Evolutionary conservation across 2,888 invertebrate genomes (phyloP), one percentile per base, ranked within the genome.

Genomic region (Dasysyrphus albostriatus): DNA sequence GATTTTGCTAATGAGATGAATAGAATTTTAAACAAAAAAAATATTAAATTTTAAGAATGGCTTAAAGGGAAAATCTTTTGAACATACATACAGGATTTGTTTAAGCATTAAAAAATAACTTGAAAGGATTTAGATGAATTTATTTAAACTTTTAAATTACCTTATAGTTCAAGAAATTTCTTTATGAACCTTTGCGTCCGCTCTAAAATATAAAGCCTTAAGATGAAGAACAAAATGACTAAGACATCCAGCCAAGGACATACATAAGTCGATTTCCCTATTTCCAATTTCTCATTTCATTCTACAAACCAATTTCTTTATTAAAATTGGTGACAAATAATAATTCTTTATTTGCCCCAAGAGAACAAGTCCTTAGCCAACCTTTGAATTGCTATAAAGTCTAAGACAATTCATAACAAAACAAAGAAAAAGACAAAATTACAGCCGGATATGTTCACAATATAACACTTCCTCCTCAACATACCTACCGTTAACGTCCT

Each of bases 361-460:
- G 59, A 44, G 44, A 42, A 77, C 77, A 67, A n/a, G n/a, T n/a
- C 72, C 42, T 59, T 32, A 34, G 63, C 42, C 42, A 34, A 42
- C 24, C 24, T 3, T 39, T 24, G 2, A 24, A 72, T 32, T 72
- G 69, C 58, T 54, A n/a, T n/a, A 6, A 32, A 24, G 47, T 63
- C 63, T 65, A 32, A 49, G 58, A 49, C 47, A 44, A 47, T 42
- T 19, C 56, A 70, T 54, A 58, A 72, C 8, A 72, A 75, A 29
- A 75, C 65, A 80, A 83, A 51, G 69, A 24, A 56, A 61, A 69
- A 24, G 61, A 69, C 73, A 67, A 67, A 74, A 54, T 47, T 54
- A 56, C 47, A 74, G 24, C 70, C 56, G 79, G 75, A 79, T 79
- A 58, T 83, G 59, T 73, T 73, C 83, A 78, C 69, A 69, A 74